These are phyloP conservation scores for Drosophila yooni DNA, from an alignment of 2,888 invertebrate species.

Conservation along the genomic window DNA sequence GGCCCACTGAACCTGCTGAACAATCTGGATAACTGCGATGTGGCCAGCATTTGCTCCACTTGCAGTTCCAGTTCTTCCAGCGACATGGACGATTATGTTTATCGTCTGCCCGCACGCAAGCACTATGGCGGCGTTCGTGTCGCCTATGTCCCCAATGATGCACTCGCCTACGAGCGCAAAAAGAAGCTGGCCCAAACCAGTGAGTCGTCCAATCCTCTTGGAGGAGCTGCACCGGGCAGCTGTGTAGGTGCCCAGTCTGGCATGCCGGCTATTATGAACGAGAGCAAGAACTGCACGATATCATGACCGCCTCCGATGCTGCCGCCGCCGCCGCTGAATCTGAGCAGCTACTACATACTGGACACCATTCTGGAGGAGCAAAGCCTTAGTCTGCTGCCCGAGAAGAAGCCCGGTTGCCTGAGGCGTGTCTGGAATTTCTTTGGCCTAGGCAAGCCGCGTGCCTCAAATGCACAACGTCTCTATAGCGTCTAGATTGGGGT, in stretches of 20 bases:
- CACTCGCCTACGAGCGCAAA: slow-evolving; percentile 91
- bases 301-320: slow-evolving; percentile 88
- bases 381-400: slow-evolving; percentile 72
- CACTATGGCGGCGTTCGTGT: slow-evolving; percentile 96
- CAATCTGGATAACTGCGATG: slow-evolving; percentile 86
- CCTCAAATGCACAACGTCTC: slow-evolving; percentile 44
- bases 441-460: slow-evolving; percentile 60
- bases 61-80: slow-evolving; percentile 94
- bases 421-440: slow-evolving; percentile 79
- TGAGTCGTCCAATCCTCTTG: slow-evolving; percentile 4
- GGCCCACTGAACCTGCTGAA: slow-evolving; percentile 69
- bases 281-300: slow-evolving; percentile 93
- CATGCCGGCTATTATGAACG: slow-evolving; percentile 78
- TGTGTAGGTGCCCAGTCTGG: slow-evolving; percentile 35
- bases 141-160: slow-evolving; percentile 96
- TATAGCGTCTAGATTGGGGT: slow-evolving; percentile 53
- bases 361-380: slow-evolving; percentile 82
- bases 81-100: slow-evolving; percentile 94
- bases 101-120: slow-evolving; percentile 92
- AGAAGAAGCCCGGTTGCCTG: slow-evolving; percentile 80
- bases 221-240: slow-evolving; percentile 14
- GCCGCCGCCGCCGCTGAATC: slow-evolving; percentile 81
- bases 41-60: slow-evolving; percentile 94
- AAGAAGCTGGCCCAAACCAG: slow-evolving; percentile 86
- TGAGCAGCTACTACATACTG: slow-evolving; percentile 82